Base-by-base conservation (phyloP, 2,888 invertebrate species). In the Iphiclides podalirius region DNA sequence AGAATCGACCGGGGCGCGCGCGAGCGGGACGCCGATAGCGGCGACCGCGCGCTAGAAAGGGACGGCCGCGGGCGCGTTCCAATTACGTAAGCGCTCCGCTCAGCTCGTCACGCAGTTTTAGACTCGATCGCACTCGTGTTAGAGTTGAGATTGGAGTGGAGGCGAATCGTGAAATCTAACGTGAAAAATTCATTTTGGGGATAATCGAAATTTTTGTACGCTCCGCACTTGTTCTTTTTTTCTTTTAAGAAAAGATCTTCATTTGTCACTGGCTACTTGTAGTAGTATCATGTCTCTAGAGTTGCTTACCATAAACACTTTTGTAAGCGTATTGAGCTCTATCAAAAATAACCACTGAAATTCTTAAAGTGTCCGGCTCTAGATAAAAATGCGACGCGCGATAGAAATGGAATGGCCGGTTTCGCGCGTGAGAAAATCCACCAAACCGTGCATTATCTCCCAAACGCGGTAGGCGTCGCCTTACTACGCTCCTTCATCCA, bases 41-140 rank as follows among this genome's bases (percentile, higher is more conserved):
- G 11, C 4, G 4, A 6, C 31, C 35, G 2, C 4, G 12, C 9
- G 31, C 3, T n/a, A 12, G 11, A 31, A 6, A 2, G n/a, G 1
- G 14, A 53, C 56, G 47, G 7, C 1, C 14, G 57, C 42, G 42
- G 40, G 38, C 46, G 47, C 53, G 56, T 53, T 59, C 53, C 58
- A 58, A 60, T 64, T 66, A 60, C 58, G 59, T 61, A 60, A 64
- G 62, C 43, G 33, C 12, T 38, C 58, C 53, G 55, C 60, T 60
- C 55, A 37, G 23, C 42, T 28, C 51, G 37, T 38, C 23, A 43
- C 17, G 46, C 48, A 13, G 35, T 44, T 48, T 51, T 54, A 34
- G 43, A 54, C 37, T 7, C 28, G 47, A 52, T 43, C 11, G 2
- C 14, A 4, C 31, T 28, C 9, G 6, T 9, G n/a, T 43, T 53